phyloP scores from a whole-genome alignment of 2,797 vertebrate species.

The Buphagus erythrorhynchus region DNA sequence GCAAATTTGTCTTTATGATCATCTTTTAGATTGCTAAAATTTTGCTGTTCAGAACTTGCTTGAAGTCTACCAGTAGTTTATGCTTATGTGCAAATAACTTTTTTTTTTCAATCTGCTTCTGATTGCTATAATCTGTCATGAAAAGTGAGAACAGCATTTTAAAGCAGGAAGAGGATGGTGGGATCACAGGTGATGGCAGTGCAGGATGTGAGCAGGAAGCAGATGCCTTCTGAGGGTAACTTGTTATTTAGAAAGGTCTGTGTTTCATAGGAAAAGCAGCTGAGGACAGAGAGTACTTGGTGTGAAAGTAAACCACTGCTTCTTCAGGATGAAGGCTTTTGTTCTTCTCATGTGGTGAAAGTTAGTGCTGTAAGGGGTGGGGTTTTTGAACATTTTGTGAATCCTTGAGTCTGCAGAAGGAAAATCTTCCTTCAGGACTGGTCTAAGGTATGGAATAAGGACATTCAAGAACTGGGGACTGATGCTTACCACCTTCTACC shows the following conservation, averaged over 20 bases:
- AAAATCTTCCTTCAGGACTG: background rate
- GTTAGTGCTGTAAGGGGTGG: too few relatives aligned
- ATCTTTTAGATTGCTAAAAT: background rate
- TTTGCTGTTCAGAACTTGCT: background rate
- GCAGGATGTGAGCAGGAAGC: background rate
- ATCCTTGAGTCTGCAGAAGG: background rate
- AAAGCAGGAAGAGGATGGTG: background rate
- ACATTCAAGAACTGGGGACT: fast-evolving
- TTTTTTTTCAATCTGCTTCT: background rate
- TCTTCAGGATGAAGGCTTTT: background rate
- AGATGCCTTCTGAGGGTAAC: background rate
- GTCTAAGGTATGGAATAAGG: background rate
- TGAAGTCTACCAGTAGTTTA: background rate
- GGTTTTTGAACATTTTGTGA: background rate
- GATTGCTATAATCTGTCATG: background rate
- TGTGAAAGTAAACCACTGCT: background rate
- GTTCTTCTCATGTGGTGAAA: background rate
- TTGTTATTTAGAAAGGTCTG: background rate
- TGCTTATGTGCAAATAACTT: background rate
- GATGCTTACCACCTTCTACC: background rate
- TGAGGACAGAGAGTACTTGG: background rate
- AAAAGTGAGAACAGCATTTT: background rate
- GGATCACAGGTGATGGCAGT: background rate
- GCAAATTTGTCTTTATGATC: background rate
- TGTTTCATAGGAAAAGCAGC: background rate